Percentiles rank a stretch among this genome's conserved stretches.
phyloP scores from a whole-genome alignment of 2,888 invertebrate genomes.

The Caenorhabditis drosophilae region DNA sequence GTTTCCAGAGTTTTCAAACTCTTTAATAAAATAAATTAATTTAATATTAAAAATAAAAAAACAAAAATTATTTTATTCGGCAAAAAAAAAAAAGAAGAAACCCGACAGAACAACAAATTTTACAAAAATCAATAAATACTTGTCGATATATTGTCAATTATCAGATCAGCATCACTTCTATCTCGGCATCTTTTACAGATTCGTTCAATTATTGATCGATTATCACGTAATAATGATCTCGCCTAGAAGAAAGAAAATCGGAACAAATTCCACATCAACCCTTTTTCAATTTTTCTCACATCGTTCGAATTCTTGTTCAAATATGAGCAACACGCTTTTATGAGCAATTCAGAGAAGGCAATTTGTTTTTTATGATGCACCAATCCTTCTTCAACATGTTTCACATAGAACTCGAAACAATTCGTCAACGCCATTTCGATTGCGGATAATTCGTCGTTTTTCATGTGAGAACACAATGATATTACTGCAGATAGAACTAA shows the following conservation, averaged over 20 bases:
- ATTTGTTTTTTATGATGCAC: slow-evolving; percentile 18
- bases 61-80: background rate
- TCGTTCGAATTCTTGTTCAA: slow-evolving; percentile 15
- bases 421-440: slow-evolving; percentile 26
- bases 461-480: slow-evolving; percentile 9
- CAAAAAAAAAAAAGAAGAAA: background rate
- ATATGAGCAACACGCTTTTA: slow-evolving; percentile 25
- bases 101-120: background rate
- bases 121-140: background rate
- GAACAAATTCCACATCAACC: background rate
- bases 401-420: slow-evolving; percentile 30
- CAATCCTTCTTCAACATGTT: slow-evolving; percentile 28
- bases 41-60: background rate
- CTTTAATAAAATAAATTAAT: background rate
- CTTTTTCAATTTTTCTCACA: slow-evolving; percentile 3
- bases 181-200: slow-evolving; percentile 23
- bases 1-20: no score
- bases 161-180: slow-evolving; percentile 15
- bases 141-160: slow-evolving; percentile 15
- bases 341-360: slow-evolving; percentile 12
- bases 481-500: slow-evolving; percentile 17
- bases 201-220: slow-evolving; percentile 13
- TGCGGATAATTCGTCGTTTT: slow-evolving; percentile 12
- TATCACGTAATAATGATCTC: slow-evolving; percentile 19
- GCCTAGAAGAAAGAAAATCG: background rate